A percentile compares a stretch with the other conserved stretches of the same genome.
Conservation (phyloP, 2,797 vertebrate genomes). For the Simalia tracyae region DNA sequence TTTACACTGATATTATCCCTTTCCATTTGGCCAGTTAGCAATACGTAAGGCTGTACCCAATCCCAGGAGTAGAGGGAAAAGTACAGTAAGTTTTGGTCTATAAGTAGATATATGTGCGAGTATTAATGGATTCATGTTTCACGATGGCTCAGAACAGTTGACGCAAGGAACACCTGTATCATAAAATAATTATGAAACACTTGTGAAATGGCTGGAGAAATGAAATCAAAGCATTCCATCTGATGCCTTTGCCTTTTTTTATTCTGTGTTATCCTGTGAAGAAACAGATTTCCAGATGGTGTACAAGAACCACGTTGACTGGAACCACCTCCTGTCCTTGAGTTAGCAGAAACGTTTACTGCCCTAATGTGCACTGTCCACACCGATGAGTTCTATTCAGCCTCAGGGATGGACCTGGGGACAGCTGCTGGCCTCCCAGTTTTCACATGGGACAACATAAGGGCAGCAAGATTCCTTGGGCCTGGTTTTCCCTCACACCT, state of each 20-base stretch:
- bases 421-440: not conserved
- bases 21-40: not conserved
- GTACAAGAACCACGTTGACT: constrained; percentile 16
- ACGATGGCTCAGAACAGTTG: not conserved
- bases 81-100: not conserved
- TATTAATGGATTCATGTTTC: not conserved
- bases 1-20: not conserved
- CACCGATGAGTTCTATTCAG: not conserved
- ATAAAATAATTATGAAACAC: not conserved
- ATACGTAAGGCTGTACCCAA: not conserved
- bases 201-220: not conserved
- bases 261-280: constrained; percentile 25
- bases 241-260: not conserved
- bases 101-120: not conserved
- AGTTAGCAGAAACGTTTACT: not conserved
- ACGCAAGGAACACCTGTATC: not conserved
- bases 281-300: constrained; percentile 27
- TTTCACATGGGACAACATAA: not conserved
- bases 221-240: not conserved
- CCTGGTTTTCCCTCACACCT: not conserved
- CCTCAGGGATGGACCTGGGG: not conserved
- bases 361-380: not conserved
- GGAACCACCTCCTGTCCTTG: not conserved
- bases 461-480: not conserved
- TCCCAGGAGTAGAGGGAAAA: not conserved